Percentiles rank a stretch among this genome's conserved stretches.
phyloP scores from a whole-genome alignment of 2,113 vertebrate genomes.

The Sterrhoptilus dennistouni region DNA sequence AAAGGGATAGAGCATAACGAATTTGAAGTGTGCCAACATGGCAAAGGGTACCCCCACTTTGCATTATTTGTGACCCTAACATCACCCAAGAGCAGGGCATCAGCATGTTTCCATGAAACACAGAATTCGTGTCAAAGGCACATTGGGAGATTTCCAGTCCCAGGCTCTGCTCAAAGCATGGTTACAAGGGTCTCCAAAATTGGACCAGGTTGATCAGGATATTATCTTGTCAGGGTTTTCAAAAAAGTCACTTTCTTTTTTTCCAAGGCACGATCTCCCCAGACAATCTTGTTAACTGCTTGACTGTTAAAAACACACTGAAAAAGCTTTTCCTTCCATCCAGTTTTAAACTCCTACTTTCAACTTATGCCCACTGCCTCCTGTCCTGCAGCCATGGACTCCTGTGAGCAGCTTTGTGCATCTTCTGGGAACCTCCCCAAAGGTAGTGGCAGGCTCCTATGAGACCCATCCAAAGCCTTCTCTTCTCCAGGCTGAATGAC shows the following conservation, averaged over 20 bases:
- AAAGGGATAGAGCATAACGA: neutral
- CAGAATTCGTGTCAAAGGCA: neutral
- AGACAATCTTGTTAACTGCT: neutral
- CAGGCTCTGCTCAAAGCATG: neutral
- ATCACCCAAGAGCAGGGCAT: neutral
- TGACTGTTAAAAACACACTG: neutral
- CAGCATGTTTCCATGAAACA: neutral
- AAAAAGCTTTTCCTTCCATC: neutral
- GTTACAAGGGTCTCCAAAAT: neutral
- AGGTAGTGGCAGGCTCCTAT: neutral
- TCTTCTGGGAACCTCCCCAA: neutral
- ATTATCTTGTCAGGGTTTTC: neutral
- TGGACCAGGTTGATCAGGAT: neutral
- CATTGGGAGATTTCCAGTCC: neutral
- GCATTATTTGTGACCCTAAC: neutral
- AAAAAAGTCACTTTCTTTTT: neutral
- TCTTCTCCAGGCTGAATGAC: neutral
- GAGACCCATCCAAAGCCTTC: neutral
- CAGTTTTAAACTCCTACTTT: neutral
- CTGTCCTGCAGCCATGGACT: neutral
- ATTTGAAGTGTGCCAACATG: neutral
- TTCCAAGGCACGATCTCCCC: neutral
- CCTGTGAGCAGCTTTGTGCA: neutral
- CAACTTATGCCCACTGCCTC: neutral
- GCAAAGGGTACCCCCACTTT: neutral